Evolutionary conservation across 2,113 vertebrate species (phyloP).

Genomic region (Artemisiospiza belli): DNA sequence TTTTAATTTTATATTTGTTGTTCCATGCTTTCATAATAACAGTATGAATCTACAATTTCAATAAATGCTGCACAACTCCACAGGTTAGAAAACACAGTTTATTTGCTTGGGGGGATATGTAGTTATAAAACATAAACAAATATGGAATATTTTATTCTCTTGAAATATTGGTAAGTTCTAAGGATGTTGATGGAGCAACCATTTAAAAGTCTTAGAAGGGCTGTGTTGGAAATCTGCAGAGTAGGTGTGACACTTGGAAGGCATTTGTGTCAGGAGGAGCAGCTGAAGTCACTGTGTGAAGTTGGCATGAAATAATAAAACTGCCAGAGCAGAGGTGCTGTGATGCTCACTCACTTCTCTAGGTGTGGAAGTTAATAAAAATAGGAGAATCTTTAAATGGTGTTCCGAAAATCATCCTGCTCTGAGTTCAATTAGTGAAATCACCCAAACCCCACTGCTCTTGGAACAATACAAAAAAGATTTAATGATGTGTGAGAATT

Average conservation of each 20-base stretch:
- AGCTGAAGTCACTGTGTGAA: not conserved
- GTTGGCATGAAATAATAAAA: not conserved
- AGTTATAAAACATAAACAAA: not conserved
- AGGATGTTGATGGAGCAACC: not conserved
- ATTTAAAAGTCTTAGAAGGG: not conserved
- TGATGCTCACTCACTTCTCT: not conserved
- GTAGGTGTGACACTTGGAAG: not conserved
- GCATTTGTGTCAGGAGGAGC: not conserved
- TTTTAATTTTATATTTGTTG: not conserved
- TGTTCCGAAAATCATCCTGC: not conserved
- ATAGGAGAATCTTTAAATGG: not conserved
- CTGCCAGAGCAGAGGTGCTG: not conserved
- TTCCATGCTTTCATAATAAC: not conserved
- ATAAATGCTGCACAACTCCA: not conserved
- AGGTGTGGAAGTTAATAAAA: not conserved
- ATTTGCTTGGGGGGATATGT: not conserved
- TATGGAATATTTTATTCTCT: not conserved
- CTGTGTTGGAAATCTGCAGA: not conserved
- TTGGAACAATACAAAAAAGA: not conserved
- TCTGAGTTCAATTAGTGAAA: constrained; percentile 4
- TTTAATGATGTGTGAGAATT: not conserved
- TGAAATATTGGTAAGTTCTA: not conserved
- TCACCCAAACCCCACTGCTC: not conserved
- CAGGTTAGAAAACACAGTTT: not conserved
- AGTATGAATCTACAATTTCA: not conserved